Conservation (phyloP, 2,888 invertebrate genomes). For the Idaea biselata region DNA sequence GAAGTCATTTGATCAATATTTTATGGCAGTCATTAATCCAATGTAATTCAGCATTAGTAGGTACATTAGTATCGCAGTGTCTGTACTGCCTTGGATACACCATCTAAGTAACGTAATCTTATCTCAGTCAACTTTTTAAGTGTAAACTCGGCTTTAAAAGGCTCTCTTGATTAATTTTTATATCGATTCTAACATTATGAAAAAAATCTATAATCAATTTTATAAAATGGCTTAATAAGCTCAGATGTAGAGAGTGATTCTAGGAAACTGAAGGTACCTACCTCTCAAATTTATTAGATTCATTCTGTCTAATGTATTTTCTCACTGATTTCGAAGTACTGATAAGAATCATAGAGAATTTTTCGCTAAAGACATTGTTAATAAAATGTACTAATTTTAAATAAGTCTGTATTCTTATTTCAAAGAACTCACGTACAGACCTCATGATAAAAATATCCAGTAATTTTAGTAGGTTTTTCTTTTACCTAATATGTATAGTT, state of each 20-base stretch:
- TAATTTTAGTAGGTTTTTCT: too few species aligned
- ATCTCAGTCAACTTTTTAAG: background rate
- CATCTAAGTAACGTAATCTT: background rate
- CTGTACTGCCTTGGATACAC: too few species aligned
- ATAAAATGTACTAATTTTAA: background rate
- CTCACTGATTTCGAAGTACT: background rate
- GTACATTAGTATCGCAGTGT: too few species aligned
- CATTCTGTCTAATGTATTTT: background rate
- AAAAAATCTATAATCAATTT: background rate
- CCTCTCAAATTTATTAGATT: too few species aligned
- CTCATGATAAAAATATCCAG: too few species aligned
- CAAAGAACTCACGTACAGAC: background rate
- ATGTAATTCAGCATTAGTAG: too few species aligned
- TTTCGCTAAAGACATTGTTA: background rate
- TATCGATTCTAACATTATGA: background rate
- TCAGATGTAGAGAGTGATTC: background rate
- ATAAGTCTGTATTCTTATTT: background rate
- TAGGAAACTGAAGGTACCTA: background rate
- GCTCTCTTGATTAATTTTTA: background rate
- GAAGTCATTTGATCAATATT: too few species aligned
- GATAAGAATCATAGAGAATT: background rate
- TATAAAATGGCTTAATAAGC: background rate
- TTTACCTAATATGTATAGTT: background rate
- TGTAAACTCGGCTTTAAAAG: background rate
- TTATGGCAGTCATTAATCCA: too few species aligned